Evolutionary conservation across 1,140 invertebrate genomes (phyloP).

Genomic region (Euura lappo): DNA sequence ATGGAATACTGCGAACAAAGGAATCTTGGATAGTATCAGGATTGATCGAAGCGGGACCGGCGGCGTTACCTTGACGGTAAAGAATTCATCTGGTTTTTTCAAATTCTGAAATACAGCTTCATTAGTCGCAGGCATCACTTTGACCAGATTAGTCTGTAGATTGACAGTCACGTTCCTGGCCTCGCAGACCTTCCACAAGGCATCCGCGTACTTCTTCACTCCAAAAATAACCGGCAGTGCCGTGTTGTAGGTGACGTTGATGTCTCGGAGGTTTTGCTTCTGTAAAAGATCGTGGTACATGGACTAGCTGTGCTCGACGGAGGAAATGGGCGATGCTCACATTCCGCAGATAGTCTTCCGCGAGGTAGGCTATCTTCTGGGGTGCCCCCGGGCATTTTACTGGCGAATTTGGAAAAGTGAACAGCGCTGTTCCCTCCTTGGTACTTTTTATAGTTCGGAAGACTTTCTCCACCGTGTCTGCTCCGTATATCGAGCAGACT

Average conservation of each 20-base stretch:
- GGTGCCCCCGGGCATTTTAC: conserved; percentile 98
- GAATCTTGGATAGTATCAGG: neutral
- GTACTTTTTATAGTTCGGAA: conserved; percentile 75
- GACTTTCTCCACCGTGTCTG: conserved; percentile 82
- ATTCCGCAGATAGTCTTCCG: conserved; percentile 84
- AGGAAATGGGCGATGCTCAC: conserved; percentile 59
- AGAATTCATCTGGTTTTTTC: conserved; percentile 67
- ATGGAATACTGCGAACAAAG: conserved; percentile 76
- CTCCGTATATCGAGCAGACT: conserved; percentile 91
- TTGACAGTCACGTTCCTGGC: conserved; percentile 83
- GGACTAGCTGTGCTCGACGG: neutral
- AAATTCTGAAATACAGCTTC: conserved; percentile 85
- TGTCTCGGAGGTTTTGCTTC: conserved; percentile 74
- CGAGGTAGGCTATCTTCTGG: conserved; percentile 94
- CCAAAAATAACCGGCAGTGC: conserved; percentile 89
- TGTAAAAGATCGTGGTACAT: conserved; percentile 52
- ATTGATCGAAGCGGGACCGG: neutral
- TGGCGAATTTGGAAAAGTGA: conserved; percentile 89
- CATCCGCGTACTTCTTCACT: conserved; percentile 92
- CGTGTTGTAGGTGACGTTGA: conserved; percentile 86
- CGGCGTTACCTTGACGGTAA: conserved; percentile 57
- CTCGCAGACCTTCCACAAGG: conserved; percentile 81
- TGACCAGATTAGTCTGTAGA: conserved; percentile 76
- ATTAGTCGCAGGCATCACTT: conserved; percentile 73
- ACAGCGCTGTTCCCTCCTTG: conserved; percentile 83